Evolutionary conservation across 2,797 vertebrate genomes (phyloP).

Genomic region (Sylvilagus floridanus): DNA sequence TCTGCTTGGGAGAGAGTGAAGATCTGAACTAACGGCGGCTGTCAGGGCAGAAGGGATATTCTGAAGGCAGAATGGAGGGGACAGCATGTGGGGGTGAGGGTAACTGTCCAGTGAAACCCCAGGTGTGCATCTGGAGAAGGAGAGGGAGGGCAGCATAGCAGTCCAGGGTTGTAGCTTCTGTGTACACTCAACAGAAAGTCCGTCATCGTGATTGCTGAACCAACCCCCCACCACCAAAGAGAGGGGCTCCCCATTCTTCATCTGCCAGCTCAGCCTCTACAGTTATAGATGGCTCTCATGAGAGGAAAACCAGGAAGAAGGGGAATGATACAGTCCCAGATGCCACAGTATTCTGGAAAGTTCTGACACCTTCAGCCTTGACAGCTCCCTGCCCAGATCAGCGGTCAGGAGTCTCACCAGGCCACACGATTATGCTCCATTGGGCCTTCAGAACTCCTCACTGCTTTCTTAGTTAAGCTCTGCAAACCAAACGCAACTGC

Average conservation of each 20-base stretch:
- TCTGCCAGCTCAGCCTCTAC: not conserved
- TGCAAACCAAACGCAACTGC: not conserved
- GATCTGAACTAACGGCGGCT: not conserved
- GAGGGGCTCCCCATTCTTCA: not conserved
- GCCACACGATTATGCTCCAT: not conserved
- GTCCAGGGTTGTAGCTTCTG: not conserved
- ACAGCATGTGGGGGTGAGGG: fast-evolving
- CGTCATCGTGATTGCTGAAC: not conserved
- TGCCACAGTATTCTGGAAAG: not conserved
- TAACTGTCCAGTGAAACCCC: not conserved
- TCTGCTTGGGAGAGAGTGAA: not conserved
- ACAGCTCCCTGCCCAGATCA: not conserved
- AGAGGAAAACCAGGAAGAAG: not conserved
- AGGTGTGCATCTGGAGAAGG: not conserved
- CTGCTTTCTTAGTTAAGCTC: not conserved
- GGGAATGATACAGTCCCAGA: not conserved
- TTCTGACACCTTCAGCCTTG: not conserved
- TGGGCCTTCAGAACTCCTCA: not conserved
- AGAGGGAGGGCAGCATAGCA: not conserved
- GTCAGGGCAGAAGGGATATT: not conserved
- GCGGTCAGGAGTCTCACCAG: not conserved
- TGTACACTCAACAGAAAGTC: not conserved
- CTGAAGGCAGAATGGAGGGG: not conserved
- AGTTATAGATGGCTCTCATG: not conserved
- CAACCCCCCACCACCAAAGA: not conserved